Percentiles rank a stretch among this genome's conserved stretches.
phyloP scores from a whole-genome alignment of 53 echinoderm and acorn worm genomes.

The Temnopleurus reevesii region DNA sequence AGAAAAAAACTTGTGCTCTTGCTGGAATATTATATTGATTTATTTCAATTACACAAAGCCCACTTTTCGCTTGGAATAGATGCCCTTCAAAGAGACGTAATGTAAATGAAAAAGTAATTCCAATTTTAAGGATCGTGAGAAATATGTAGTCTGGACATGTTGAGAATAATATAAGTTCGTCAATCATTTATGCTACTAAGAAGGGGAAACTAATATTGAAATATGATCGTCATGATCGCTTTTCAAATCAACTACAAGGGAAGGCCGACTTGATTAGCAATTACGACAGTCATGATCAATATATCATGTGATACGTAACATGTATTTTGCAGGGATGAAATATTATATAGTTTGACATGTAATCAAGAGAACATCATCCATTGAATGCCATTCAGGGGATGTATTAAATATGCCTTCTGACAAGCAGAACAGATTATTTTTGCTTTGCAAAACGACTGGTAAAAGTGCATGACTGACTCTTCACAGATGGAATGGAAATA shows the following conservation, averaged over 20 bases:
- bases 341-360: conserved; percentile 12
- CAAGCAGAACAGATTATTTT: not conserved
- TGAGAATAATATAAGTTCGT: too few relatives aligned
- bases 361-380: not conserved
- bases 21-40: too few relatives aligned
- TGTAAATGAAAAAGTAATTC: too few relatives aligned
- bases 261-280: conserved; percentile 18
- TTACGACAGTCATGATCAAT: conserved; percentile 13
- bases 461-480: too few relatives aligned
- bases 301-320: not conserved
- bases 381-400: not conserved
- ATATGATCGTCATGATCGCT: not conserved
- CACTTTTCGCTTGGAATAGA: too few relatives aligned
- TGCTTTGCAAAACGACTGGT: too few relatives aligned
- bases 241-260: conserved; percentile 7
- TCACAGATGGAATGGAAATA: too few relatives aligned
- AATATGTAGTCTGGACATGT: too few relatives aligned
- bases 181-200: not conserved
- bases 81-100: too few relatives aligned
- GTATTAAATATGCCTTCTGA: not conserved
- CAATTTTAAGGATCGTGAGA: too few relatives aligned
- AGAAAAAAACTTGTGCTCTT: too few relatives aligned
- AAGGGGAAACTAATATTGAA: not conserved
- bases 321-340: not conserved
- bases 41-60: too few relatives aligned